Base-by-base conservation (phyloP, 2,113 vertebrate species). In the Conger conger region DNA sequence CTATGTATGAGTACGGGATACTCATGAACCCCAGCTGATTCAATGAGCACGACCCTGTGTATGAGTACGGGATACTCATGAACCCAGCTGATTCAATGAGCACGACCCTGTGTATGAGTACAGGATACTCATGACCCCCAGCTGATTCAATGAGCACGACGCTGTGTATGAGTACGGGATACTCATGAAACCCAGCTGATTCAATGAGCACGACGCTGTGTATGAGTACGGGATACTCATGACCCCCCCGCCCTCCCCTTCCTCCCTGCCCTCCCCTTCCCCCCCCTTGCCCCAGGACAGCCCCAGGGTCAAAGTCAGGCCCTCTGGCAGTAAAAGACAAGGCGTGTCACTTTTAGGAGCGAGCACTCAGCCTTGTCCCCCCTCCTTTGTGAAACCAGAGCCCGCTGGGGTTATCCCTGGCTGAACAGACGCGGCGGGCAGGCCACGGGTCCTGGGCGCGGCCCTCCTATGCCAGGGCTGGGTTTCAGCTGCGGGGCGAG, bases 381-480 rank as follows among this genome's bases (percentile, higher is more conserved):
- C 37, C 57, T 33, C 63, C 35, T 27, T 20, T 7, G 35, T 80
- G 45, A 80, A 79, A 79, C 76, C 45, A 9, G n/a, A 57, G 76
- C 78, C 57, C 4, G 37, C 27, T 50, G 63, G 81, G 53, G n/a
- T 63, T 80, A 42, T 73, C 79, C 53, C 76, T 57, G 76, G 50
- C 80, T 81, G 45, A 54, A 81, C 68, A 76, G 73, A 86, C 86
- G 88, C 0, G 83, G 33, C 4, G 30, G 38, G 37, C 3, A 37
- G 27, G 57, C 57, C 4, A 40, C 4, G 82, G 82, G 11, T 78
- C 84, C 85, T 80, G n/a, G 85, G 17, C 13, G 57, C n/a, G 85
- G 20, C 18, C 53, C 63, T 78, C 0, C 78, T 9, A 13, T 85
- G 88, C 87, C 89, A 92, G 91, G 87, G 85, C 86, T 83, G 45